Evolutionary conservation across 2,113 vertebrate species (phyloP).

Genomic region (Fregetta grallaria): DNA sequence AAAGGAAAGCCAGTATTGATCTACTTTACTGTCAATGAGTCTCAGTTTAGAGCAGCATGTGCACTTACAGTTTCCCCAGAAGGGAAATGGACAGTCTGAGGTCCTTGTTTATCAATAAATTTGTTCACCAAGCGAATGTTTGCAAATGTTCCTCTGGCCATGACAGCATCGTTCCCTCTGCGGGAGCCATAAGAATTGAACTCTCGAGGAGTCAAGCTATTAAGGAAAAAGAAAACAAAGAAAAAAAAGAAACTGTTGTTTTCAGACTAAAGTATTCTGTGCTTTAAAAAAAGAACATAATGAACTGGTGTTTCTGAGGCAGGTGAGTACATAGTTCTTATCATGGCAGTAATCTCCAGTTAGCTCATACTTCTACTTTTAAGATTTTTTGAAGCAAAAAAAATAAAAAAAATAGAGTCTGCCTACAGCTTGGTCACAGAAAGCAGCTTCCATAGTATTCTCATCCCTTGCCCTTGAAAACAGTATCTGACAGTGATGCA

Average conservation of each 20-base stretch:
- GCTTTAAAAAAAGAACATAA: not conserved
- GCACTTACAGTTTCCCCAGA: constrained; percentile 86
- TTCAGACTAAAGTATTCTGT: not conserved
- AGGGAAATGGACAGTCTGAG: constrained; percentile 88
- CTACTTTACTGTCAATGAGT: not conserved
- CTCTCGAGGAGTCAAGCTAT: constrained; percentile 87
- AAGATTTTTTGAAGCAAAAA: not conserved
- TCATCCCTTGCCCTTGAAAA: not conserved
- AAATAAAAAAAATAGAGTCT: not conserved
- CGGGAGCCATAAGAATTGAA: constrained; percentile 97
- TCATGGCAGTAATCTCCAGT: not conserved
- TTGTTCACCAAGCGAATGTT: constrained; percentile 97
- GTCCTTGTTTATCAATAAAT: constrained; percentile 92
- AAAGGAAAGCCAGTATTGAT: not conserved
- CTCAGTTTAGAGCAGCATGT: not conserved
- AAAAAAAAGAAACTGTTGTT: not conserved
- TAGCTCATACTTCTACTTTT: not conserved
- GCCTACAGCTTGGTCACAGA: not conserved
- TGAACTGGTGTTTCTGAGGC: not conserved
- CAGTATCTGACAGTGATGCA: not conserved
- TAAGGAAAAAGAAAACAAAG: not conserved
- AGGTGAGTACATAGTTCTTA: not conserved
- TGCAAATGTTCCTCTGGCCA: constrained; percentile 95
- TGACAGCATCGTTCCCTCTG: constrained; percentile 93
- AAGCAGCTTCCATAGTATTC: not conserved